These are phyloP conservation scores for Zosterops pallidus DNA, from an alignment of 2,113 vertebrate genomes.

Conservation along the genomic window DNA sequence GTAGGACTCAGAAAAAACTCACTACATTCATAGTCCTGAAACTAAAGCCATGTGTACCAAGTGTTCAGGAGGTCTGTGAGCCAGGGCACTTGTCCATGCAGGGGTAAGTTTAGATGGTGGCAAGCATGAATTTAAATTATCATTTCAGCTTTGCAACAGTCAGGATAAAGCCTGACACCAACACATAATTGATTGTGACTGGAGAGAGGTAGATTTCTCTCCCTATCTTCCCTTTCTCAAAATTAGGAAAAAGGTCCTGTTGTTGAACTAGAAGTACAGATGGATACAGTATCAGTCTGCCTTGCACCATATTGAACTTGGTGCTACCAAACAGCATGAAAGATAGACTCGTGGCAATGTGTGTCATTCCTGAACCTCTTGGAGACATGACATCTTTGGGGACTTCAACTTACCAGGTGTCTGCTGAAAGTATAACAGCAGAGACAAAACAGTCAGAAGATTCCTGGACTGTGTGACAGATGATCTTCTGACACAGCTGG, in stretches of 20 bases:
- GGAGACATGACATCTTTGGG: background rate
- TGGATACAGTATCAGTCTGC: too few relatives aligned
- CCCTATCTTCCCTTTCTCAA: background rate
- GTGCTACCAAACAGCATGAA: background rate
- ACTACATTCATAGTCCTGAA: background rate
- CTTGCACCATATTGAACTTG: background rate
- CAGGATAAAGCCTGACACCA: background rate
- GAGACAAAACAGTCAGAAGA: background rate
- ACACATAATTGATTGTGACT: background rate
- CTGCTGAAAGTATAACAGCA: background rate
- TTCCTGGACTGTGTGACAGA: background rate
- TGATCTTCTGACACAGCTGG: background rate
- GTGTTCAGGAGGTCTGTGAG: background rate
- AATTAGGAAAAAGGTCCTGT: background rate
- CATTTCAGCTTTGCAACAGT: background rate
- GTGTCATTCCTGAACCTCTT: background rate
- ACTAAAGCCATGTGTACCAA: background rate
- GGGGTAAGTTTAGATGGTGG: background rate
- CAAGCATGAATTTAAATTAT: background rate
- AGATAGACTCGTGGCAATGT: fast-evolving
- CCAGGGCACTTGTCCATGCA: background rate
- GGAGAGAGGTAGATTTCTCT: background rate
- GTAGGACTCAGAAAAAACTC: background rate
- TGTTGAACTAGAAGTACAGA: background rate
- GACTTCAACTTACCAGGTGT: background rate